phyloP scores from a whole-genome alignment of 1,140 invertebrate genomes.

The Sogatella furcifera region DNA sequence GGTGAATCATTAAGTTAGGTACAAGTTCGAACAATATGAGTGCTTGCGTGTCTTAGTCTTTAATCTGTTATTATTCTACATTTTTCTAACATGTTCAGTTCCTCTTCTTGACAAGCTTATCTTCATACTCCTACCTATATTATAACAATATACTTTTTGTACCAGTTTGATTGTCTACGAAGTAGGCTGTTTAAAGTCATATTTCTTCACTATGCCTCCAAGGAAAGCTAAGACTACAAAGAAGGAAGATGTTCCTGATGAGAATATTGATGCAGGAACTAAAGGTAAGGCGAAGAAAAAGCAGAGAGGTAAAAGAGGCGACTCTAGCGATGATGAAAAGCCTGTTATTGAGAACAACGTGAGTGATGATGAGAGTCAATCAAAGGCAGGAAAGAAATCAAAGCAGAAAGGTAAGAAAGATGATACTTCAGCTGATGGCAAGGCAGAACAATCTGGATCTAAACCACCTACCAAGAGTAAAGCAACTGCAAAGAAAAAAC shows the following conservation, averaged over 20 bases:
- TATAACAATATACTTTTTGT: no score
- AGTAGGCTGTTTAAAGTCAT: no score
- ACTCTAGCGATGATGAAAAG: slow-evolving; percentile 40
- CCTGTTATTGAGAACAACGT: slow-evolving; percentile 20
- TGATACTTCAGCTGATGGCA: slow-evolving; percentile 22
- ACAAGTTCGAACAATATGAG: no score
- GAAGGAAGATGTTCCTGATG: slow-evolving; percentile 12
- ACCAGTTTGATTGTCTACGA: no score
- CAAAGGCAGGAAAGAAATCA: slow-evolving; percentile 19
- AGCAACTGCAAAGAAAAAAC: slow-evolving; percentile 15
- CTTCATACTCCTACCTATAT: no score
- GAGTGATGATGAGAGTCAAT: slow-evolving; percentile 20
- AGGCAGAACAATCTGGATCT: not conserved
- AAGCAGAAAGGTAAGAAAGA: slow-evolving; percentile 25
- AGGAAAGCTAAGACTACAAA: slow-evolving; percentile 17
- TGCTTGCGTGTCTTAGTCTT: no score
- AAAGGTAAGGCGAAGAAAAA: slow-evolving; percentile 14
- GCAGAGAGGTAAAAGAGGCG: slow-evolving; percentile 27
- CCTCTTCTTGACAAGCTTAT: no score
- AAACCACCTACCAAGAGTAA: slow-evolving; percentile 6
- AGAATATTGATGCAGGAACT: not conserved
- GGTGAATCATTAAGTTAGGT: no score
- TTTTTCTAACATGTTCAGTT: no score
- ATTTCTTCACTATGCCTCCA: slow-evolving; percentile 15
- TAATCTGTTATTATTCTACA: no score